Evolutionary conservation across 1,140 invertebrate genomes (phyloP).

Genomic region (Conus ventricosus): DNA sequence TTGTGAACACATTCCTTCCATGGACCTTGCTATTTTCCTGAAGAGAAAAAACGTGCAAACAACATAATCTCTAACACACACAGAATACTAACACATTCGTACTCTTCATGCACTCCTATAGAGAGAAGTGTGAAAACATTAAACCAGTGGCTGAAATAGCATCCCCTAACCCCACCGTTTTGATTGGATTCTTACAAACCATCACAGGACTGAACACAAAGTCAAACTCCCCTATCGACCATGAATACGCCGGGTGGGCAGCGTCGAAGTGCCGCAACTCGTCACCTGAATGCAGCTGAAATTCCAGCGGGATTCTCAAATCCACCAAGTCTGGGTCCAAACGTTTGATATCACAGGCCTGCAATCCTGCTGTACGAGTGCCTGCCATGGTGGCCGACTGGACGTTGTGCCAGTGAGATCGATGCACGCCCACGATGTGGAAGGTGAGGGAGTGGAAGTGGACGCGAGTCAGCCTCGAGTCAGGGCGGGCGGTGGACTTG

Average conservation of each 20-base stretch:
- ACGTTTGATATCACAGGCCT: conserved; percentile 72
- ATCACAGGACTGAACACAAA: conserved; percentile 77
- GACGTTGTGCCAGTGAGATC: conserved; percentile 73
- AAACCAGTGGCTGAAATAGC: conserved; percentile 76
- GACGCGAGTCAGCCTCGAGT: conserved; percentile 72
- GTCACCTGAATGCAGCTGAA: conserved; percentile 71
- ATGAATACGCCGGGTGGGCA: conserved; percentile 70
- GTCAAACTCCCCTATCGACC: conserved; percentile 70
- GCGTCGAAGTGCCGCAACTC: conserved; percentile 63
- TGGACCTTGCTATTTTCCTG: too few relatives aligned
- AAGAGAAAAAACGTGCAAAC: too few relatives aligned
- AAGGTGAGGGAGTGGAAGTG: conserved; percentile 77
- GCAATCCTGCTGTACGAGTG: conserved; percentile 72
- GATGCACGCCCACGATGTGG: conserved; percentile 73
- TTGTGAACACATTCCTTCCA: too few relatives aligned
- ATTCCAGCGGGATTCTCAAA: conserved; percentile 70
- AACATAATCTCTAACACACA: neutral
- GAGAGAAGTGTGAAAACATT: conserved; percentile 70
- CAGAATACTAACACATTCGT: neutral
- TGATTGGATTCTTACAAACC: conserved; percentile 75
- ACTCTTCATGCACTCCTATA: neutral
- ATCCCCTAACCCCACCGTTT: conserved; percentile 77
- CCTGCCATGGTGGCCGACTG: conserved; percentile 74
- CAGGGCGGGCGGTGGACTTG: conserved; percentile 62
- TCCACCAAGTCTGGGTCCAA: conserved; percentile 65